Percentiles rank a stretch among this genome's conserved stretches.
Conservation (phyloP, 1,140 invertebrate species). For the Drosophila mayri region DNA sequence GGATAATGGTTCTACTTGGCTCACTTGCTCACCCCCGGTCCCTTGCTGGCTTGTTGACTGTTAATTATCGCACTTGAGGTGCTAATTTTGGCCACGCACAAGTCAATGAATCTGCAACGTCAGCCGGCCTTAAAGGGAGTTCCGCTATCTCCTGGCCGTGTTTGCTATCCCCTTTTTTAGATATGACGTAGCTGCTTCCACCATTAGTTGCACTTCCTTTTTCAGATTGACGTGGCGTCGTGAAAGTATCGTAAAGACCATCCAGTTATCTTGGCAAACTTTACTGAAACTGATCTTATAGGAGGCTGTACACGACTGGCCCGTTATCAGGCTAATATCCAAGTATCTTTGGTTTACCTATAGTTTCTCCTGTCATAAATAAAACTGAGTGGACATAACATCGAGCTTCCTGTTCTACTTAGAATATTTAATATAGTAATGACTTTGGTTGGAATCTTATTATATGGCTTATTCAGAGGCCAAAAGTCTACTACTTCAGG, state of each 20-base stretch:
- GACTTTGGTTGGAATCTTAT: too few relatives aligned
- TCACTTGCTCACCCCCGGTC: neutral
- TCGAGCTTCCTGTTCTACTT: neutral
- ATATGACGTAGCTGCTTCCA: slow-evolving; percentile 12
- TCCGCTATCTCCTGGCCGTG: slow-evolving; percentile 27
- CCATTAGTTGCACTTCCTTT: neutral
- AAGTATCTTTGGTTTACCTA: neutral
- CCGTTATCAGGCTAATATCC: neutral
- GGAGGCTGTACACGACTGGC: neutral
- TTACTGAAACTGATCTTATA: neutral
- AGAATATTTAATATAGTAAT: too few relatives aligned
- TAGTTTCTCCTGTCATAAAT: neutral
- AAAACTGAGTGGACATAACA: too few relatives aligned
- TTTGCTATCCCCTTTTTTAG: slow-evolving; percentile 34
- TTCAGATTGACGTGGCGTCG: neutral
- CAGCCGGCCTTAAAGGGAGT: slow-evolving; percentile 20
- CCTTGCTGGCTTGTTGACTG: slow-evolving; percentile 20
- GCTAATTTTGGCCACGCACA: slow-evolving; percentile 46
- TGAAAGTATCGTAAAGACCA: too few relatives aligned
- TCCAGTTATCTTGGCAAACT: too few relatives aligned
- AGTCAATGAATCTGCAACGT: slow-evolving; percentile 12
- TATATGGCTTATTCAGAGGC: neutral
- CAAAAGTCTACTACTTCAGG: too few relatives aligned
- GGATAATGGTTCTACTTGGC: neutral
- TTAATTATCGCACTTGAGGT: slow-evolving; percentile 67